Conservation (phyloP, 1,140 invertebrate genomes). For the Paraescarpia echinospica region DNA sequence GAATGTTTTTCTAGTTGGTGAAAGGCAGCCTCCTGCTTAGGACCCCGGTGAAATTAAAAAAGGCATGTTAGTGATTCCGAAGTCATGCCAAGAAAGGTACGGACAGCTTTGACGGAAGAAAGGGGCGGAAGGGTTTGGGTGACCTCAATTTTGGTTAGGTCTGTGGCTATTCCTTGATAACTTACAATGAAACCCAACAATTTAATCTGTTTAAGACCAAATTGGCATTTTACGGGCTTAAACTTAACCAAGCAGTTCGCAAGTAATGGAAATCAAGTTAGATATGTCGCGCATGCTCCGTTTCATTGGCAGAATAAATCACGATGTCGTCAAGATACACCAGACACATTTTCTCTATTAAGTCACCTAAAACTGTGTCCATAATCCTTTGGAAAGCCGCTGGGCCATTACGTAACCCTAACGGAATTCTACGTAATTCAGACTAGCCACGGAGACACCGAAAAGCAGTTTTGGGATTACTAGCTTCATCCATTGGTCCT, state of each 20-base stretch:
- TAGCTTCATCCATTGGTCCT: not conserved
- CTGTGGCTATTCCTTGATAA: conserved; percentile 27
- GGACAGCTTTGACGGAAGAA: conserved; percentile 22
- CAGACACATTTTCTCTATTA: conserved; percentile 3
- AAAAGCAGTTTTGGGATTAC: conserved; percentile 18
- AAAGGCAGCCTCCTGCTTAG: not conserved
- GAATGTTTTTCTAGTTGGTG: not conserved
- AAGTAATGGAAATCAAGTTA: conserved; percentile 50
- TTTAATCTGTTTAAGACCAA: conserved; percentile 41
- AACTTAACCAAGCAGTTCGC: conserved; percentile 50
- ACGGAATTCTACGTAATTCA: conserved; percentile 1
- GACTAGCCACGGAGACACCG: conserved; percentile 2
- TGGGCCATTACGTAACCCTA: conserved; percentile 18
- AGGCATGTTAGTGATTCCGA: conserved; percentile 13
- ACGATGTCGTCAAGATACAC: conserved; percentile 25
- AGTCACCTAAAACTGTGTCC: conserved; percentile 12
- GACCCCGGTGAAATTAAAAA: not conserved
- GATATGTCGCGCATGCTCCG: conserved; percentile 56
- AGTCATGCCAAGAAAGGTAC: conserved; percentile 29
- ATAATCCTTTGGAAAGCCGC: conserved; percentile 23
- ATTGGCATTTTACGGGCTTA: conserved; percentile 56
- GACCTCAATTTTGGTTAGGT: conserved; percentile 30
- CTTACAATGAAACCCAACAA: conserved; percentile 51
- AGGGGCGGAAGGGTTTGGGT: conserved; percentile 18
- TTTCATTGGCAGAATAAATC: conserved; percentile 36